Conservation (phyloP, 2,113 vertebrate species). For the Dipodomys ordii region DNA sequence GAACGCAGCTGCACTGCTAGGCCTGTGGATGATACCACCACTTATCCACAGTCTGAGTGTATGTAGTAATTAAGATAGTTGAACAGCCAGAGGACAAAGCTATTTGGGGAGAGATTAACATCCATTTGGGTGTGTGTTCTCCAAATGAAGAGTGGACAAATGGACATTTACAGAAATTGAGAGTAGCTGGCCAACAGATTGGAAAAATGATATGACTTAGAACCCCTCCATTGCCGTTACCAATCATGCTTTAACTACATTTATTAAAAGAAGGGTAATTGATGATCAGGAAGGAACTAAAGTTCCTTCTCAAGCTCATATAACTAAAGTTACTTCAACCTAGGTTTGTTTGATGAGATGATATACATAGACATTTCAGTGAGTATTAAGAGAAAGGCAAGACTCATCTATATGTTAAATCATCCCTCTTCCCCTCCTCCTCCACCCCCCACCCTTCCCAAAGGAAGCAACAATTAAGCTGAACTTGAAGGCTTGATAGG, state of each 20-base stretch:
- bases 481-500: not conserved
- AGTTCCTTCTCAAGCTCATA: not conserved
- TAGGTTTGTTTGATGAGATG: not conserved
- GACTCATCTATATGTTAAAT: not conserved
- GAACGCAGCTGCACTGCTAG: constrained; percentile 93
- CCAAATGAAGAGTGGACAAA: not conserved
- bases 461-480: not conserved
- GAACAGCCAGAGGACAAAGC: not conserved
- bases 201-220: not conserved
- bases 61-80: constrained; percentile 79
- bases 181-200: not conserved
- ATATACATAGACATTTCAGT: not conserved
- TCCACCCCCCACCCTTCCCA: not conserved
- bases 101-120: not conserved
- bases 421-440: not conserved
- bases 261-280: not conserved
- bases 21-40: constrained; percentile 93
- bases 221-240: not conserved
- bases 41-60: constrained; percentile 93
- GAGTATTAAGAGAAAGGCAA: constrained; percentile 17
- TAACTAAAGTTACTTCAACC: not conserved
- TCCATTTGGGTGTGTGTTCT: not conserved
- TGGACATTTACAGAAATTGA: not conserved
- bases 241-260: not conserved
- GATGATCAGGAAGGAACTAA: not conserved